Evolutionary conservation across 1,140 invertebrate genomes (phyloP).

Genomic region (Eubasilissa regina): DNA sequence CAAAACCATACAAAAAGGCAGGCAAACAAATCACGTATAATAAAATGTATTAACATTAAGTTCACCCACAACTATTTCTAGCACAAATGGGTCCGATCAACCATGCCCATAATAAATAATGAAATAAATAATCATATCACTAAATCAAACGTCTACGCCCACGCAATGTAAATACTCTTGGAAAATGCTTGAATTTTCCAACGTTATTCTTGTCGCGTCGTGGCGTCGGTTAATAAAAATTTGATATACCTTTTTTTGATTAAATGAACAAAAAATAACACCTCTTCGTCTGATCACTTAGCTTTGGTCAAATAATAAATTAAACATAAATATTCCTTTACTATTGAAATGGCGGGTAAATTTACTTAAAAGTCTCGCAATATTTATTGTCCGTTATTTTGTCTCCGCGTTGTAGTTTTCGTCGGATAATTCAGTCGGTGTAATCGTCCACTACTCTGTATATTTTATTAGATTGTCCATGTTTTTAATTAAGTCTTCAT

Average conservation of each 20-base stretch:
- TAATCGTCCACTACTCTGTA: not conserved
- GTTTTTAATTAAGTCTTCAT: not conserved
- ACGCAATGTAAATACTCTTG: constrained; percentile 19
- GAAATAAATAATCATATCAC: constrained; percentile 58
- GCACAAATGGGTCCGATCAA: constrained; percentile 16
- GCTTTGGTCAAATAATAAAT: constrained; percentile 40
- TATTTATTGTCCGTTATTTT: not conserved
- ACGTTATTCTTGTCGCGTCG: constrained; percentile 21
- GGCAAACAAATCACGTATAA: constrained; percentile 22
- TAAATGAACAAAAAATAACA: constrained; percentile 22
- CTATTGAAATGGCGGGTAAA: constrained; percentile 42
- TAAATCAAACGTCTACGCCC: constrained; percentile 46
- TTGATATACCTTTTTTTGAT: constrained; percentile 11
- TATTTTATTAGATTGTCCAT: not conserved
- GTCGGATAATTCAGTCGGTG: not conserved
- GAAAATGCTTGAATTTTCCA: not conserved
- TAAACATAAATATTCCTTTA: constrained; percentile 44
- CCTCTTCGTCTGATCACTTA: constrained; percentile 27
- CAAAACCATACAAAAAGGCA: constrained; percentile 4
- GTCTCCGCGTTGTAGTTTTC: not conserved
- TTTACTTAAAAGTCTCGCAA: not conserved
- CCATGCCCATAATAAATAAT: constrained; percentile 54
- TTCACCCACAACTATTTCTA: constrained; percentile 14
- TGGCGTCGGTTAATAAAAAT: constrained; percentile 21
- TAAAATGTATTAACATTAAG: constrained; percentile 8